Evolutionary conservation across 2,888 invertebrate genomes (phyloP).

Genomic region (Terebella lapidaria): DNA sequence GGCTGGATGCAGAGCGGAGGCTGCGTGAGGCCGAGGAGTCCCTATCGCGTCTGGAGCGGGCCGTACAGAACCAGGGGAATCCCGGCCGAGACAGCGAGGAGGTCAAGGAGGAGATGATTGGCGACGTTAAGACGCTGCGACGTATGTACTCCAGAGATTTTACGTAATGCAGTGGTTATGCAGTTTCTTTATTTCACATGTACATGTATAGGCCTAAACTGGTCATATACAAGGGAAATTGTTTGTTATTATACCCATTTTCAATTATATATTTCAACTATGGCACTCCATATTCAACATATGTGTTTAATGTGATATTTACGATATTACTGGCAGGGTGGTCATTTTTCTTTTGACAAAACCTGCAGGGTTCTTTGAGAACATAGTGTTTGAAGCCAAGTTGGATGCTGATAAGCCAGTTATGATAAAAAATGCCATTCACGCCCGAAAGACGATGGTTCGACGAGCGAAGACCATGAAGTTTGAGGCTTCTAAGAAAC

Average conservation of each 20-base stretch:
- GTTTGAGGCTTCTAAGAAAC: slow-evolving; percentile 25
- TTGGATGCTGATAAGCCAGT: slow-evolving; percentile 53
- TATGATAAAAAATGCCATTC: slow-evolving; percentile 50
- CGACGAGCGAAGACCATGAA: slow-evolving; percentile 40
- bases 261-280: too few relatives aligned
- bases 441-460: slow-evolving; percentile 48
- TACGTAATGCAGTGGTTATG: too few relatives aligned
- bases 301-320: too few relatives aligned
- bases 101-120: slow-evolving; percentile 50
- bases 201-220: too few relatives aligned
- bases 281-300: too few relatives aligned
- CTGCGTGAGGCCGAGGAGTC: slow-evolving; percentile 50
- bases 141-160: slow-evolving; percentile 29
- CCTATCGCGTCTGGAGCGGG: slow-evolving; percentile 50
- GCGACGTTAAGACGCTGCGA: slow-evolving; percentile 55
- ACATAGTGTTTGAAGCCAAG: slow-evolving; percentile 53
- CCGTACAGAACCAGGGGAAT: slow-evolving; percentile 44
- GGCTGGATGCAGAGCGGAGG: slow-evolving; percentile 52
- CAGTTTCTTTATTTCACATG: too few relatives aligned
- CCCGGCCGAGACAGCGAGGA: slow-evolving; percentile 34
- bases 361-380: slow-evolving; percentile 56
- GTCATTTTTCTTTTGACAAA: too few relatives aligned
- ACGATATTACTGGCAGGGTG: too few relatives aligned
- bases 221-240: too few relatives aligned
- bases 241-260: too few relatives aligned